Evolutionary conservation across 1,140 invertebrate species (phyloP).

Genomic region (Pseudomyrmex gracilis): DNA sequence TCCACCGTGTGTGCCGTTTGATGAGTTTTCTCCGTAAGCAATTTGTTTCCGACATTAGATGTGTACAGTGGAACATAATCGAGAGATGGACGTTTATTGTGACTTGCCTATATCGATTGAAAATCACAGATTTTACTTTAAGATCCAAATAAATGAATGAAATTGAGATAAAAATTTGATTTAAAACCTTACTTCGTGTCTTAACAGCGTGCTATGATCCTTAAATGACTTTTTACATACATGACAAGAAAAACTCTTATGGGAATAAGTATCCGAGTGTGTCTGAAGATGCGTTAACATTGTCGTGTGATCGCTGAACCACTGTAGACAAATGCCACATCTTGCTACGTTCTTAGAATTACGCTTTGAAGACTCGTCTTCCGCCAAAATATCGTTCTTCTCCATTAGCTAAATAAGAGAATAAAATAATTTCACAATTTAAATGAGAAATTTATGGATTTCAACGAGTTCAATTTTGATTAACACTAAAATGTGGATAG

Average conservation of each 20-base stretch:
- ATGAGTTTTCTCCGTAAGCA: conserved; percentile 74
- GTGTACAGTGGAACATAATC: conserved; percentile 62
- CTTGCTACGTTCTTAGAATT: conserved; percentile 76
- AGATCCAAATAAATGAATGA: conserved; percentile 10
- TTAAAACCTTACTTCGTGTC: conserved; percentile 75
- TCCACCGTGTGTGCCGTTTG: conserved; percentile 76
- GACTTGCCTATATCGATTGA: conserved; percentile 68
- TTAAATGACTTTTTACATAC: conserved; percentile 79
- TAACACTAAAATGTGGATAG: too few species aligned
- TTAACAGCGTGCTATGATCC: conserved; percentile 79
- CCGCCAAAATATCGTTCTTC: conserved; percentile 56
- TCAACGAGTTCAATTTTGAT: background rate
- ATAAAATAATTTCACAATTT: background rate
- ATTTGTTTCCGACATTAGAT: conserved; percentile 75
- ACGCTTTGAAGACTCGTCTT: conserved; percentile 69
- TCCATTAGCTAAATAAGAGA: conserved; percentile 65
- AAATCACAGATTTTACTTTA: conserved; percentile 3
- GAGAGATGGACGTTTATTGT: conserved; percentile 71
- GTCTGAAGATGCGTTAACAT: conserved; percentile 79
- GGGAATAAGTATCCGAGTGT: conserved; percentile 74
- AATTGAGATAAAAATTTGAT: conserved; percentile 8
- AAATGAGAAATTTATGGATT: background rate
- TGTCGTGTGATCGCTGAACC: conserved; percentile 78
- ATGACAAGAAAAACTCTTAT: conserved; percentile 74
- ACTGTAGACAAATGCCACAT: conserved; percentile 78